Evolutionary conservation across 2,888 invertebrate species (phyloP).

Genomic region (Caenorhabditis imperialis): DNA sequence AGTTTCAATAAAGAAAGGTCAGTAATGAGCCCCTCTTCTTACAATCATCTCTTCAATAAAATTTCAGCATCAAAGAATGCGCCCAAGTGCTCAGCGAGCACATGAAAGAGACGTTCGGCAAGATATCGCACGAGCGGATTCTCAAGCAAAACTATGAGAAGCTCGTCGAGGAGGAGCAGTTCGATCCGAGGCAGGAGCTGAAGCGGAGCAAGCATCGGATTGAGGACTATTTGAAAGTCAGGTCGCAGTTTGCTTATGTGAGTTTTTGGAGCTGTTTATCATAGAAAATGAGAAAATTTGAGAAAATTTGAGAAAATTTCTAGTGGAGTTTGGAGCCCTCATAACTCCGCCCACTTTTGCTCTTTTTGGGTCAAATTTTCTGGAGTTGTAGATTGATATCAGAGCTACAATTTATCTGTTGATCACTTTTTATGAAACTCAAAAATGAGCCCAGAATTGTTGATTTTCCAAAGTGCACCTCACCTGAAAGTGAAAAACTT

Average conservation of each 20-base stretch:
- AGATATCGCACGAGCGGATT: constrained; percentile 69
- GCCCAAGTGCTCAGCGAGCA: constrained; percentile 64
- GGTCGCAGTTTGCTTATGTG: constrained; percentile 75
- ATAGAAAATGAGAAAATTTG: no score
- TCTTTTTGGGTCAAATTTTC: no score
- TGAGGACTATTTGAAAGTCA: constrained; percentile 72
- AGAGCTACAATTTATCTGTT: no score
- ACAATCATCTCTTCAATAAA: background rate
- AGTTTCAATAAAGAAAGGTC: constrained; percentile 44
- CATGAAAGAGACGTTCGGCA: constrained; percentile 61
- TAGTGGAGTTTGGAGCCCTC: no score
- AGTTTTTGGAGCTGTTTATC: no score
- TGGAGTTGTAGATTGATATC: no score
- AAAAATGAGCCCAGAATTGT: no score
- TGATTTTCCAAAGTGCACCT: no score
- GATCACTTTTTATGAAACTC: no score
- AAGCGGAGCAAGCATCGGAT: constrained; percentile 69
- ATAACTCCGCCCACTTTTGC: no score
- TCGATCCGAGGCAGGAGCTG: constrained; percentile 73
- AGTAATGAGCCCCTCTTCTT: background rate
- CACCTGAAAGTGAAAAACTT: no score
- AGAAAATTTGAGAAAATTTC: no score
- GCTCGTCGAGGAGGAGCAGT: constrained; percentile 72
- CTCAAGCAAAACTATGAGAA: constrained; percentile 68
- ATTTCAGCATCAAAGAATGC: constrained; percentile 67